Base-by-base conservation (phyloP, 2,888 invertebrate genomes). In the Metopia argyrocephala region DNA sequence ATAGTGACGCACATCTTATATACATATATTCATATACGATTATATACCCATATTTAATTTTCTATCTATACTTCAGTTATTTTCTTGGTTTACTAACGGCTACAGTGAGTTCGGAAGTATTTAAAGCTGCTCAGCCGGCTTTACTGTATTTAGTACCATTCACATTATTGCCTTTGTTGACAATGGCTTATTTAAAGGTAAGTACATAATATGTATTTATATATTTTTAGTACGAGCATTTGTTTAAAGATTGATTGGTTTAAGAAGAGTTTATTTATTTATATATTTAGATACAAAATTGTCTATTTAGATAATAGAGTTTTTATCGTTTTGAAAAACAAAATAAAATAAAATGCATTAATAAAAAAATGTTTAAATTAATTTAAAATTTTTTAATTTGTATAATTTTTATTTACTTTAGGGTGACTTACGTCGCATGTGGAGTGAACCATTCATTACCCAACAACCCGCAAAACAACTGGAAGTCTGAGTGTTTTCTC, bases 121-220 rank as follows among this genome's bases (percentile, higher is more conserved):
- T 98, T 93, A 97, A 97, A 92, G 98, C 98, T 85, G 98, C 98
- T 83, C 98, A 98, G 91, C 98, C 98, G 82, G 98, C 98, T 85
- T 93, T 98, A 86, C 93, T 98, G 78, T 98, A 98, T 92, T 94
- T 98, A 88, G 98, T 98, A 90, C 98, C 98, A 88, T 98, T 98
- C 92, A 98, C 98, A 89, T 93, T 98, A 89, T 93, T 98, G 91
- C 98, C 98, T 85, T 93, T 98, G 84, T 94, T 98, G 86, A 96
- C 98, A 85, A 98, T 98, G 98, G 98, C 98, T 84, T 98, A 98
- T 91, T 93, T 98, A 85, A 98, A 98, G 94, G 98, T 97, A 91
- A 87, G 87, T 85, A 27, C 64, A 31, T 52, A 28, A 12, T 27
- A 48, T 61, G 5, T n/a, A 15, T 71, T 38, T 4, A 59, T 28